Evolutionary conservation across 2,797 vertebrate species (phyloP).

Genomic region (Paedocypris micromegethes): DNA sequence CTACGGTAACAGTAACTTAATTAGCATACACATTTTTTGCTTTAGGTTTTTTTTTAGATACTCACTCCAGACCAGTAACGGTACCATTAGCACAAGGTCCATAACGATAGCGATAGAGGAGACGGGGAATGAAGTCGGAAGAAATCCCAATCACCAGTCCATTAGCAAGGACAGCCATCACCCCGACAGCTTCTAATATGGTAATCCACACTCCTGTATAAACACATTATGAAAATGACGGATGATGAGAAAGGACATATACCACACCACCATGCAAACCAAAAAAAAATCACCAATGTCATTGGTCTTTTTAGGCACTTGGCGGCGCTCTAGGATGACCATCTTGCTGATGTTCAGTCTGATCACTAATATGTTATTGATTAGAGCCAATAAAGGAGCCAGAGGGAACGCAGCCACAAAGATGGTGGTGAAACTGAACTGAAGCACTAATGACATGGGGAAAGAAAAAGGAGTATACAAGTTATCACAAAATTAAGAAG

Average conservation of each 20-base stretch:
- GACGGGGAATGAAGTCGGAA: constrained; percentile 84
- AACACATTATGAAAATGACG: not conserved
- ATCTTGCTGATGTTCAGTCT: constrained; percentile 89
- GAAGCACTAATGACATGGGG: constrained; percentile 70
- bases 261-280: not conserved
- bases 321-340: constrained; percentile 73
- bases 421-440: constrained; percentile 94
- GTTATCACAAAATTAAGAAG: not conserved
- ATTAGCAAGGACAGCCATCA: constrained; percentile 84
- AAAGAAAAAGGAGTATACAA: not conserved
- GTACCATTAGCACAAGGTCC: constrained; percentile 68
- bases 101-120: constrained; percentile 82
- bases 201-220: constrained; percentile 82
- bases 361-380: constrained; percentile 87
- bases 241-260: constrained; percentile 15
- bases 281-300: constrained; percentile 75
- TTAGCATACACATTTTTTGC: too few species aligned
- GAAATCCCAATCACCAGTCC: constrained; percentile 86
- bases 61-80: constrained; percentile 61
- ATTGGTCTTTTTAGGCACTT: constrained; percentile 84
- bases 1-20: too few species aligned
- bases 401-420: constrained; percentile 91
- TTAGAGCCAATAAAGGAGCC: constrained; percentile 79
- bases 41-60: constrained; percentile 7
- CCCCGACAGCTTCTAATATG: constrained; percentile 80